Evolutionary conservation across 2,888 invertebrate genomes (phyloP).

Genomic region (Morpho deidamia): DNA sequence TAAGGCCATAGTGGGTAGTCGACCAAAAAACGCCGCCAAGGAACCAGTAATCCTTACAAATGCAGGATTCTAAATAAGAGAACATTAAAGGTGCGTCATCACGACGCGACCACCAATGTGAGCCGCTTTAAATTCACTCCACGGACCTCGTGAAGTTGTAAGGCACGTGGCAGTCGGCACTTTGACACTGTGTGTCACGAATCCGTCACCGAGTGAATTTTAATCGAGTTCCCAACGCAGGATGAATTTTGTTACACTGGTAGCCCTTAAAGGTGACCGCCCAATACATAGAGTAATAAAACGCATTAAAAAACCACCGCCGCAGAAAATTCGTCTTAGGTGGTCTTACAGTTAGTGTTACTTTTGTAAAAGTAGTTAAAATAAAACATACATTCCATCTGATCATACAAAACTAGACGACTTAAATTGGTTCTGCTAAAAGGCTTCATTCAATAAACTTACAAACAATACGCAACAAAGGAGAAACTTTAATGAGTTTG

Average conservation of each 20-base stretch:
- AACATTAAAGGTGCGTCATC: conserved; percentile 8
- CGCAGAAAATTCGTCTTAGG: too few relatives aligned
- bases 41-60: conserved; percentile 3
- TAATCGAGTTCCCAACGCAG: conserved; percentile 9
- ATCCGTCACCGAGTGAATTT: conserved; percentile 15
- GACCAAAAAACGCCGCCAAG: not conserved
- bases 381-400: too few relatives aligned
- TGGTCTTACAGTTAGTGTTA: too few relatives aligned
- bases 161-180: conserved; percentile 26
- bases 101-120: conserved; percentile 15
- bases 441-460: too few relatives aligned
- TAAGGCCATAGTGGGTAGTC: conserved; percentile 1
- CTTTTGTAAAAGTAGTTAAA: too few relatives aligned
- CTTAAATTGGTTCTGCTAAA: too few relatives aligned
- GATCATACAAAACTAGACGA: too few relatives aligned
- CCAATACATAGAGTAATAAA: too few relatives aligned
- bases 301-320: too few relatives aligned
- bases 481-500: too few relatives aligned
- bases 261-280: not conserved
- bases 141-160: conserved; percentile 7
- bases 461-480: too few relatives aligned
- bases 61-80: conserved; percentile 1
- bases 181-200: conserved; percentile 22
- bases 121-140: conserved; percentile 18
- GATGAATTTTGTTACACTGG: not conserved